Evolutionary conservation across 2,888 invertebrate genomes (phyloP).

Genomic region (Helicoverpa assulta): DNA sequence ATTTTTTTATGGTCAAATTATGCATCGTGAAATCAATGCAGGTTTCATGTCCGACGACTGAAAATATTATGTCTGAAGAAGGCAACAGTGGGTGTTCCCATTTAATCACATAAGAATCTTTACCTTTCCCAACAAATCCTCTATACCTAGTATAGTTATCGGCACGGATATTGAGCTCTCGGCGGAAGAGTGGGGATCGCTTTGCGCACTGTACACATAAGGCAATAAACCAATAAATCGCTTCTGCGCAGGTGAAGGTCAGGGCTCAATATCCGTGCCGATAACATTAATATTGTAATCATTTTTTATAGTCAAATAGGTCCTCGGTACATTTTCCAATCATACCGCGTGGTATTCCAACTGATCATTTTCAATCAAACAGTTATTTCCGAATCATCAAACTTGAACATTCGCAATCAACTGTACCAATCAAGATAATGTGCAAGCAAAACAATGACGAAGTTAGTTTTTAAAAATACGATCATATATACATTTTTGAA

Average conservation of each 20-base stretch:
- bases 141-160: too few relatives aligned
- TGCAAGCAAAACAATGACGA: slow-evolving; percentile 27
- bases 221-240: too few relatives aligned
- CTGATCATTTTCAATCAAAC: too few relatives aligned
- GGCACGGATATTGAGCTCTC: too few relatives aligned
- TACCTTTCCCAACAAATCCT: too few relatives aligned
- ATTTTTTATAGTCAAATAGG: too few relatives aligned
- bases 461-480: slow-evolving; percentile 8
- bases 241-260: too few relatives aligned
- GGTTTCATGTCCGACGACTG: slow-evolving; percentile 2
- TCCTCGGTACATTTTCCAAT: not conserved
- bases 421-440: slow-evolving; percentile 14
- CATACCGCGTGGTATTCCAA: not conserved
- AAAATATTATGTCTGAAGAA: not conserved
- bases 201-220: too few relatives aligned
- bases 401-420: slow-evolving; percentile 18
- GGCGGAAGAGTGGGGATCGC: too few relatives aligned
- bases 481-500: slow-evolving; percentile 7
- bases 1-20: slow-evolving; percentile 24
- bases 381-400: not conserved
- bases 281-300: too few relatives aligned
- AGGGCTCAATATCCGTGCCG: too few relatives aligned
- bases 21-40: slow-evolving; percentile 11
- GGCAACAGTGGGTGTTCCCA: not conserved
- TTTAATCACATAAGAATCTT: too few relatives aligned